Base-by-base conservation (phyloP, 2,113 vertebrate genomes). In the Alouatta palliata region DNA sequence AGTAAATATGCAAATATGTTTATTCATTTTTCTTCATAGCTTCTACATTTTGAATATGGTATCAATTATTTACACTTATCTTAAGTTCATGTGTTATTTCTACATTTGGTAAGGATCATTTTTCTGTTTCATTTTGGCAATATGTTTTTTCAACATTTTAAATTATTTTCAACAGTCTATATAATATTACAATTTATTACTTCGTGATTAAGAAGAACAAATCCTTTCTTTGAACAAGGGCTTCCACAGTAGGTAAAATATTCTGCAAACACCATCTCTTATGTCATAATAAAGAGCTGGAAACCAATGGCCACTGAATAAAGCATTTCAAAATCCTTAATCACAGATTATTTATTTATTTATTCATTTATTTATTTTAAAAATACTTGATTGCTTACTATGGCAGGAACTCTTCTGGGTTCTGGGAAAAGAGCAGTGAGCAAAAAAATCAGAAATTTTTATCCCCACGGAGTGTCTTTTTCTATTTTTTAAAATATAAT, bases 11-110 rank as follows among this genome's bases (percentile, higher is more conserved):
- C 4, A 77, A 54, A 85, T 77, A 0, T 40, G 5, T 19, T 0
- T 8, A 68, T 47, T 91, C 54, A 91, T 83, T 83, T 94, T 87
- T 91, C 32, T n/a, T 25, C 66, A 97, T 61, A 92, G 16, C 20
- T 66, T 93, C 43, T 80, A 30, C 0, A 27, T 35, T 93, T 68
- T 68, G 2, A 4, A 92, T 54, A 35, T 52, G 27, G 2, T 92
- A 49, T 52, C 30, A 91, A 40, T 91, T 68, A 86, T 88, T 86
- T 0, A 68, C 2, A 47, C 6, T 56, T 10, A 30, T n/a, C 68
- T 91, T 84, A 61, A 91, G 5, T 77, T 64, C 20, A 54, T 47
- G 4, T 58, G 58, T 49, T 82, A 30, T 80, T 83, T 58, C 27
- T 16, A 82, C 68, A 71, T 14, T 17, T 70, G 1, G 14, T 77